Evolutionary conservation across 2,113 vertebrate species (phyloP), one percentile per base, ranked within the genome.

Genomic region (Myocastor coypus): DNA sequence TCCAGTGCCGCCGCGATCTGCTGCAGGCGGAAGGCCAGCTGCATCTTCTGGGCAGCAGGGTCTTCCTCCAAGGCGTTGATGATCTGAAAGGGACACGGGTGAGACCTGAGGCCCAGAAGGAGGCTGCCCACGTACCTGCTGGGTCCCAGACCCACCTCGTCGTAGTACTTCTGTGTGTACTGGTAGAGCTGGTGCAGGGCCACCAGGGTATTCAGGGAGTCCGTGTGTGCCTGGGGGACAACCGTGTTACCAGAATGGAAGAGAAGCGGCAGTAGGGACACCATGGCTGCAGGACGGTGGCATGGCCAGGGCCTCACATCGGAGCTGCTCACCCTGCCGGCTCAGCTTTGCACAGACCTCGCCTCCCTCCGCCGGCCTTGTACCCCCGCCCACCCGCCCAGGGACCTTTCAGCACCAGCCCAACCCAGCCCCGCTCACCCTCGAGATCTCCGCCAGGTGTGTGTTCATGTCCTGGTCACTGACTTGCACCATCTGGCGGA

Each of bases 391-490:
- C 24, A 6, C 63, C 61, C 73, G 28, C 6, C 2, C 5, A 30
- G 7, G 0, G 2, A 28, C 40, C 2, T 5, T 7, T 24, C 37
- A 1, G 71, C 22, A 42, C 73, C 40, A 16, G 73, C 24, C 40
- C 42, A 6, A 26, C 42, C 42, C 0, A 3, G 14, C 19, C 19
- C 99, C 99, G 98, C 99, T 99, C 98, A 99, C 99, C 99, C 99
- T 98, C 89, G 99, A 99, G 97, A 99, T 99, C 98, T 99, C 99
- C 46, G 99, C 99, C 98, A 99, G 98, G 97, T 99, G 99, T 34
- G 99, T 99, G 98, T 99, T 99, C 99, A 99, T 99, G 97, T 99
- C 99, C 97, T 99, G 99, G 98, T 99, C 99, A 64, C 99, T 99
- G 97, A 99, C 99, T 66, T 99, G 98, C 69, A 99, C 99, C 99